Evolutionary conservation across 1,140 invertebrate genomes (phyloP).

Genomic region (Stegodyphus mimosarum): DNA sequence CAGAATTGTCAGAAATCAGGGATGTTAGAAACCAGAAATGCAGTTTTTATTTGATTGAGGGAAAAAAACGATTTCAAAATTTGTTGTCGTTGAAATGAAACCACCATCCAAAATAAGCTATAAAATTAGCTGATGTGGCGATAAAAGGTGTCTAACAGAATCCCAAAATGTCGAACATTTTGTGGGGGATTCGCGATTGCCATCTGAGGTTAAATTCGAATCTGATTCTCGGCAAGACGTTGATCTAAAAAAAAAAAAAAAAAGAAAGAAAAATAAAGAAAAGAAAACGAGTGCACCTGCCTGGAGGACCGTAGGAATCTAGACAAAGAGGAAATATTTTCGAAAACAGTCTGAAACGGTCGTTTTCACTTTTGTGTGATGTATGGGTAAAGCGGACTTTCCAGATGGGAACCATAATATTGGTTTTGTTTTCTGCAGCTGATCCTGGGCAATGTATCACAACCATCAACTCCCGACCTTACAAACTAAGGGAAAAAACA

Average conservation of each 20-base stretch:
- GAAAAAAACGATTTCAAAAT: background rate
- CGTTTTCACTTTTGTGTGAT: constrained; percentile 49
- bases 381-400: constrained; percentile 45
- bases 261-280: background rate
- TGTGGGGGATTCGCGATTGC: background rate
- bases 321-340: constrained; percentile 24
- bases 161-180: constrained; percentile 18
- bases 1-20: background rate
- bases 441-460: constrained; percentile 45
- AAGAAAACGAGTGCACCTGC: constrained; percentile 37
- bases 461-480: constrained; percentile 46
- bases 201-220: constrained; percentile 53
- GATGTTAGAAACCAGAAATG: background rate
- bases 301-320: background rate
- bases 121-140: background rate
- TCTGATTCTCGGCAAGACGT: constrained; percentile 25
- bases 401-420: constrained; percentile 56
- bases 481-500: constrained; percentile 13
- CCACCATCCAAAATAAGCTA: background rate
- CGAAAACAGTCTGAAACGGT: constrained; percentile 40
- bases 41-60: background rate
- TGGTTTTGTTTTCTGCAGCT: constrained; percentile 57
- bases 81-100: too few species aligned
- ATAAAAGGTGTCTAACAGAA: constrained; percentile 27
- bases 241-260: constrained; percentile 30